Evolutionary conservation across 2,888 invertebrate genomes (phyloP).

Genomic region (Brachyptera putata): DNA sequence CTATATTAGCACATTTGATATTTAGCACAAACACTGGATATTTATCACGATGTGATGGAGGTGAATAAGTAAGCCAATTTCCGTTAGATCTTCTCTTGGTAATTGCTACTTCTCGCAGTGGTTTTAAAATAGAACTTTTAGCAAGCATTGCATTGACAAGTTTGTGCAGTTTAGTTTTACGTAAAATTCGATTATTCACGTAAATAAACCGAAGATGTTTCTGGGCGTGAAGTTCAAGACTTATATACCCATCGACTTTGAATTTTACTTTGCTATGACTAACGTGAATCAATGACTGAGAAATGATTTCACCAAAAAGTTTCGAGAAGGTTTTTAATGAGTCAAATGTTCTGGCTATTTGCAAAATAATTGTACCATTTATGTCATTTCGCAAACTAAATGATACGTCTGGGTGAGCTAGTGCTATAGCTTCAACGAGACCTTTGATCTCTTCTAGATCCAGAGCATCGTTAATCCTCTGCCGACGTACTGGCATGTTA

Average conservation of each 20-base stretch:
- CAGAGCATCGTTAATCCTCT: conserved; percentile 49
- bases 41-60: conserved; percentile 30
- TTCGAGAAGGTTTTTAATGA: conserved; percentile 51
- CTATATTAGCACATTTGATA: conserved; percentile 50
- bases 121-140: conserved; percentile 34
- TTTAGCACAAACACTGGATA: conserved; percentile 52
- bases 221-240: conserved; percentile 46
- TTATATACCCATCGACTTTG: conserved; percentile 55
- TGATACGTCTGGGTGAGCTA: conserved; percentile 59
- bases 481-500: conserved; percentile 58
- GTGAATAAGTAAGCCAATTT: conserved; percentile 28
- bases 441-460: conserved; percentile 58
- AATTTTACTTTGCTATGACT: conserved; percentile 46
- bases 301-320: conserved; percentile 47
- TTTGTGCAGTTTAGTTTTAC: conserved; percentile 50
- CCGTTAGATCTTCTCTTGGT: conserved; percentile 24
- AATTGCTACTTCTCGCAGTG: conserved; percentile 27
- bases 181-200: conserved; percentile 58
- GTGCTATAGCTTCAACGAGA: conserved; percentile 57
- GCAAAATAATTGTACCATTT: conserved; percentile 54
- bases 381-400: conserved; percentile 65
- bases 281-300: conserved; percentile 43
- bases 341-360: conserved; percentile 54
- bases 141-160: conserved; percentile 44
- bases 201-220: conserved; percentile 59